Evolutionary conservation across 1,140 invertebrate genomes (phyloP), one percentile per base, ranked within the genome.

Genomic region (Pristionchus pacificus): DNA sequence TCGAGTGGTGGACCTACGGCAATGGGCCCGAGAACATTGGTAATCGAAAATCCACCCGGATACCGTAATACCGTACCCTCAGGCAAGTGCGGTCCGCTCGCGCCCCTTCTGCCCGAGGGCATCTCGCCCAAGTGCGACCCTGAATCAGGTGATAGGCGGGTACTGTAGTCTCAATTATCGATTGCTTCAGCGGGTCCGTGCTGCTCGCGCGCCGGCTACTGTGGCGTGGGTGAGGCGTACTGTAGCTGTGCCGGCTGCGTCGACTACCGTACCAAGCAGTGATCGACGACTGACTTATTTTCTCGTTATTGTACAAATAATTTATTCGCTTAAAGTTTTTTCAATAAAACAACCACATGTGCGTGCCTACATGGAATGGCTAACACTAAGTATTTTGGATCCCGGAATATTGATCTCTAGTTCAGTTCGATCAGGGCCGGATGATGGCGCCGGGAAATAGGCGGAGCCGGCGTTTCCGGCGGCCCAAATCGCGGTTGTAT

Each of bases 1-100:
- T 72, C 14, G 71, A 66, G 27, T 79, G 78, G 78, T 79, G 78
- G 78, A 79, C 78, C 2, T 80, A 70, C 59, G 31, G 33, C 15
- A 62, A 72, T 49, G 64, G 65, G 57, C 68, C 78, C 25, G 74
- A 78, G 15, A 77, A 79, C 29, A 74, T 76, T 32, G 78, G 77
- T 72, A 55, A 32, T 69, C 10, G 28, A 57, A 49, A 60, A 27
- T 27, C 15, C 6, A 2, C 19, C 10, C 6, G 55, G 25, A 32
- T 19, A 33, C n/a, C 19, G 0, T n/a, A 59, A 33, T 70, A 1
- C 14, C n/a, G 13, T 1, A 3, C 24, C 55, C 74, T 74, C 60
- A 77, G 77, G 78, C 29, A 69, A 67, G 28, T 80, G 78, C 71
- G 78, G 78, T n/a, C 71, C 75, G 19, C 49, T 63, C 14, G 79